Conservation (phyloP, 2,113 vertebrate genomes). For the Tragelaphus scriptus region DNA sequence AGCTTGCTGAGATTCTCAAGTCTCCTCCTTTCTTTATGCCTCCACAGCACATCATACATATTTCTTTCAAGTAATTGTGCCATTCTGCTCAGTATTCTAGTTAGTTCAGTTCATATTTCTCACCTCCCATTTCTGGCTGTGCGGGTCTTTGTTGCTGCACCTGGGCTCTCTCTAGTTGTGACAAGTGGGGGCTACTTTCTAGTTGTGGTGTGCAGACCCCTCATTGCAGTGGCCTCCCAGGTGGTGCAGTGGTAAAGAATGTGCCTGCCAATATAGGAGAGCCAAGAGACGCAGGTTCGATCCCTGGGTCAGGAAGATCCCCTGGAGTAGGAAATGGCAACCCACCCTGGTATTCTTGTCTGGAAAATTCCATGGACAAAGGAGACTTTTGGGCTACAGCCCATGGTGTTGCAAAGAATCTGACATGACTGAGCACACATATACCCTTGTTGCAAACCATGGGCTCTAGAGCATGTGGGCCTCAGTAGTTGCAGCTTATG, state of each 20-base stretch:
- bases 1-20: background rate
- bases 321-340: background rate
- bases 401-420: background rate
- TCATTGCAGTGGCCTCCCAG: background rate
- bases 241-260: background rate
- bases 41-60: background rate
- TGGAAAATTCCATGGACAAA: background rate
- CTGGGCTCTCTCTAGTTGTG: background rate
- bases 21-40: background rate
- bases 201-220: rapidly evolving
- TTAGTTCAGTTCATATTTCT: background rate
- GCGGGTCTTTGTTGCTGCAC: background rate
- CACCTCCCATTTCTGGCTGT: background rate
- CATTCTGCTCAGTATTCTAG: background rate
- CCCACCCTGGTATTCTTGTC: background rate
- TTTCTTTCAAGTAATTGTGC: background rate
- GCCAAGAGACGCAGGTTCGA: background rate
- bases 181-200: background rate
- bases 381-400: background rate
- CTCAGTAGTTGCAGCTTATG: background rate
- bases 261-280: background rate
- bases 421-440: background rate
- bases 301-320: background rate
- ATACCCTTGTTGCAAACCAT: background rate
- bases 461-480: background rate